Evolutionary conservation across 2,113 vertebrate species (phyloP), one percentile per base, ranked within the genome.

Genomic region (Petaurus breviceps): DNA sequence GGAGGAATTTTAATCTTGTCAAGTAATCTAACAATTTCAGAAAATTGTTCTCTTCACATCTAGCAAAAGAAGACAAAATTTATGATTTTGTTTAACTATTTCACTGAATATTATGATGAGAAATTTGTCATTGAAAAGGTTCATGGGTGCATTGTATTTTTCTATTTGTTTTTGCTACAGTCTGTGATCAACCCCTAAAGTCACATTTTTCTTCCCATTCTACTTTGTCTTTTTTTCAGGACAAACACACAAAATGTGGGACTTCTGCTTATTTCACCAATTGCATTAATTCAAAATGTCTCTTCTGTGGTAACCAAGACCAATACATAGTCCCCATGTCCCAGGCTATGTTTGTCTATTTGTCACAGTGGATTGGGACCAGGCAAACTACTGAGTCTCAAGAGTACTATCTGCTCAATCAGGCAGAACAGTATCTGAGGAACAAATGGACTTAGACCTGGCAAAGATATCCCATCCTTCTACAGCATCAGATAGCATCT

Each of bases 271-370:
- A 94, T 95, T 57, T 95, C 91, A 96, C 90, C 49, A 93, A 94
- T n/a, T 90, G 89, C 91, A 93, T 96, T 95, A 92, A 97, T 92
- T 97, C 55, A 92, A 92, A 97, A 95, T 92, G 53, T 95, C 53
- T 92, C 96, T 57, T 50, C 31, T n/a, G 49, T 51, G 89, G 68
- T 93, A 95, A 96, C 92, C 84, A 92, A 93, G 95, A 37, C 93
- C 54, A 93, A 43, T 93, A 93, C n/a, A 89, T 43, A 49, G 43
- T 96, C 89, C 49, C 53, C 92, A 19, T 51, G 68, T 77, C 53
- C 47, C 43, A 90, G 51, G 0, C 89, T 23, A 3, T 95, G 57
- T 92, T 92, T 94, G 47, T 52, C 90, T 89, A 53, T 92, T 93
- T 84, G 94, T 95, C 95, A 95, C 91, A 93, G 92, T 26, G 57